phyloP scores from a whole-genome alignment of 2,888 invertebrate genomes.

The Oligia latruncula region DNA sequence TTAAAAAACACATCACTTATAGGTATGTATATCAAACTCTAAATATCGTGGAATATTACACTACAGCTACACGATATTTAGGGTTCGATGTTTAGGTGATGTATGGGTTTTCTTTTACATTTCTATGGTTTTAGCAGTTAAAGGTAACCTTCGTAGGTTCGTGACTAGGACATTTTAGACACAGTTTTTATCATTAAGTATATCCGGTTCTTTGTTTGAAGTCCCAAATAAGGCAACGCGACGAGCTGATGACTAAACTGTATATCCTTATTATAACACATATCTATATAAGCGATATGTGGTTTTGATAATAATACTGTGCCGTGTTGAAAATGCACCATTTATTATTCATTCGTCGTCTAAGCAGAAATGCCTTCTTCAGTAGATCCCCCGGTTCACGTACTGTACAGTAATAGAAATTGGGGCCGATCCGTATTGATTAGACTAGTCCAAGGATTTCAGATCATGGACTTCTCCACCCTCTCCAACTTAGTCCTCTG shows the following conservation, averaged over 20 bases:
- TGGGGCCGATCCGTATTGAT: not conserved
- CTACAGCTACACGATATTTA: too few species aligned
- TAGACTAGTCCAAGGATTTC: not conserved
- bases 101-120: too few species aligned
- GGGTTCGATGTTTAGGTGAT: too few species aligned
- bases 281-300: conserved; percentile 16
- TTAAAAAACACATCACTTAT: too few species aligned
- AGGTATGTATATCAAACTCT: too few species aligned
- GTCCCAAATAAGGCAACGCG: conserved; percentile 1
- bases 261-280: not conserved
- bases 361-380: too few species aligned
- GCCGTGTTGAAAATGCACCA: not conserved
- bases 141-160: not conserved
- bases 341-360: not conserved
- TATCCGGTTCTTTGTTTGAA: conserved; percentile 33
- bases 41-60: too few species aligned
- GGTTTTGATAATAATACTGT: not conserved
- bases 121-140: too few species aligned
- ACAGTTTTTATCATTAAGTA: conserved; percentile 8
- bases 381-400: not conserved
- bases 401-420: too few species aligned
- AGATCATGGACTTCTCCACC: not conserved
- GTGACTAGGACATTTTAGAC: not conserved
- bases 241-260: conserved; percentile 27
- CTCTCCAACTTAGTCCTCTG: not conserved